Base-by-base conservation (phyloP, 2,797 vertebrate genomes). In the Muscicapa comitata region DNA sequence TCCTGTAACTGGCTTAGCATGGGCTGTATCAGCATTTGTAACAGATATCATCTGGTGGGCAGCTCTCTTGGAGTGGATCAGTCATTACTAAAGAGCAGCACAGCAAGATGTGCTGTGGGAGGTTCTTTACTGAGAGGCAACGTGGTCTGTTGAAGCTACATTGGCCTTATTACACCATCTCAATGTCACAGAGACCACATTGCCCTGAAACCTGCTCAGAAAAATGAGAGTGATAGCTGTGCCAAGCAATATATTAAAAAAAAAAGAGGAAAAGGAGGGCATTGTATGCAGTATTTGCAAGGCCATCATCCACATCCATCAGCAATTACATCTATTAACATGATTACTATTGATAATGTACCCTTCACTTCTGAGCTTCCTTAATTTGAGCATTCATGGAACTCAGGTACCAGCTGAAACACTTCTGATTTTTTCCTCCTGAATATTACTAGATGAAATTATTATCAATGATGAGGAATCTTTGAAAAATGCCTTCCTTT, bases 361-460 rank as follows among this genome's bases (percentile, higher is more conserved):
- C 63, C 23, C 33, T 87, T 77, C 65, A 45, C n/a, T 77, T 83
- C 61, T 0, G 2, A 74, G 45, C 23, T 94, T 86, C 92, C 57
- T 77, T 85, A 89, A 87, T 91, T 74, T 83, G 38, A 82, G n/a
- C 65, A 87, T 77, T 92, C 89, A 55, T 70, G 66, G n/a, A 55
- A 94, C 45, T 80, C 66, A 88, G 50, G 61, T 87, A 66, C 7
- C 50, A 73, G 57, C 54, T 86, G 78, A 91, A 94, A 89, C 9
- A 4, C 18, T 92, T 89, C 54, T 42, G 59, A 54, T 7, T 26
- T 63, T 54, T 59, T 51, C 54, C 9, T 4, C 10, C 40, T 19
- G 23, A 77, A 42, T 91, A 68, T 80, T 83, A 38, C 48, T 59
- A 53, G 68, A 86, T 58, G 45, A 87, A 94, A 88, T 82, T 65